Percentiles rank a stretch among this genome's conserved stretches.
Evolutionary conservation across 2,113 vertebrate species (phyloP).

Genomic region (Scomber scombrus): DNA sequence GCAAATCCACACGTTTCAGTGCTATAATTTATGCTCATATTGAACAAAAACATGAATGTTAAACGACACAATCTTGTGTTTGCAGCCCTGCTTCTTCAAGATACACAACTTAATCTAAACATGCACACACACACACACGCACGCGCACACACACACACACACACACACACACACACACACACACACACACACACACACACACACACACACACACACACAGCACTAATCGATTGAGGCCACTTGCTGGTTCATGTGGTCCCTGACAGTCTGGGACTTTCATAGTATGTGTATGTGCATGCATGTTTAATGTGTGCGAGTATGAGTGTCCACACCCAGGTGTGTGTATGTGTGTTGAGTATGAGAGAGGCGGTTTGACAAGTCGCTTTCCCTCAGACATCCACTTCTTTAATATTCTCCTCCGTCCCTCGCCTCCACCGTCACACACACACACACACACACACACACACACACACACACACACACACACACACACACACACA

Average conservation of each 20-base stretch:
- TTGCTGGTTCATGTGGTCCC: slow-evolving; percentile 43
- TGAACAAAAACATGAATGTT: slow-evolving; percentile 1
- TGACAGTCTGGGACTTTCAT: slow-evolving; percentile 16
- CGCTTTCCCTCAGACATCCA: slow-evolving; percentile 31
- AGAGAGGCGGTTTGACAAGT: slow-evolving; percentile 18
- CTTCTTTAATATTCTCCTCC: slow-evolving; percentile 68
- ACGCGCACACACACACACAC: slow-evolving; percentile 12
- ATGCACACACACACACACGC: not conserved
- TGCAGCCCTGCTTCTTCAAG: not conserved
- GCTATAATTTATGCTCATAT: not conserved
- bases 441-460: slow-evolving; percentile 11
- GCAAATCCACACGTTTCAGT: not conserved
- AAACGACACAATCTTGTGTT: not conserved
- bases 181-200: slow-evolving; percentile 14
- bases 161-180: not conserved
- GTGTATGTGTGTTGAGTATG: not conserved
- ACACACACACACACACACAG: slow-evolving; percentile 30
- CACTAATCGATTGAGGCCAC: slow-evolving; percentile 72
- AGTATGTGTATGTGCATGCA: slow-evolving; percentile 21
- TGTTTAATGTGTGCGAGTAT: not conserved
- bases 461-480: not conserved
- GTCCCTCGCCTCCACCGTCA: slow-evolving; percentile 29
- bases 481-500: no score
- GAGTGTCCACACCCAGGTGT: no score
- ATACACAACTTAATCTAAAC: not conserved